A percentile compares a stretch with the other conserved stretches of the same genome.
These are phyloP conservation scores for Chionomys nivalis DNA, from an alignment of 2,113 vertebrate genomes.

Conservation along the genomic window DNA sequence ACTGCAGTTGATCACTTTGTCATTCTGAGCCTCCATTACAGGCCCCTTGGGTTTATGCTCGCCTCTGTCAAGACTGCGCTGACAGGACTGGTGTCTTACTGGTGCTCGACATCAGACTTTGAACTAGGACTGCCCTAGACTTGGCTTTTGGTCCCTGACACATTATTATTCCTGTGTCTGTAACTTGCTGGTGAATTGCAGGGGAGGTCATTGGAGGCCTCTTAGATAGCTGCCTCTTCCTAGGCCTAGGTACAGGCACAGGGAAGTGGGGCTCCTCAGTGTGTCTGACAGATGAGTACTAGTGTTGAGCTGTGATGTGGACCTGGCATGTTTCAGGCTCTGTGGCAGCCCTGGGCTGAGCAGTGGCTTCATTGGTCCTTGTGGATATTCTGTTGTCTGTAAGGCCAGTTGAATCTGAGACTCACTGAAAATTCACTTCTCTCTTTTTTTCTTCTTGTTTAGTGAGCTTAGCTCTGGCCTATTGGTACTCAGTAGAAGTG, in stretches of 20 bases:
- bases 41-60: too few relatives aligned
- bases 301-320: not conserved
- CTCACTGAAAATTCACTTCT: not conserved
- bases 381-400: not conserved
- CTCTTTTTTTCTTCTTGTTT: not conserved
- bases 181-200: not conserved
- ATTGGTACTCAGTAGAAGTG: not conserved
- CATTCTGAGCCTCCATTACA: accelerated
- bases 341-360: not conserved
- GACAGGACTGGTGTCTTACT: not conserved
- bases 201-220: not conserved
- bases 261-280: accelerated
- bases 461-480: not conserved
- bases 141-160: not conserved
- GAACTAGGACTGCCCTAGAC: too few relatives aligned
- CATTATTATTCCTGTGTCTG: not conserved
- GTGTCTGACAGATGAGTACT: not conserved
- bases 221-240: not conserved
- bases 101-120: not conserved
- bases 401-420: not conserved
- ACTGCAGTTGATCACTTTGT: not conserved
- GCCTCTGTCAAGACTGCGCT: accelerated
- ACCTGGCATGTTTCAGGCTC: not conserved
- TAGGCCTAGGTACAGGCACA: not conserved
- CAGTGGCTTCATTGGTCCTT: not conserved